Percentiles rank a stretch among this genome's conserved stretches.
Conservation (phyloP, 2,888 invertebrate species). For the Hirtodrosophila histrioides region DNA sequence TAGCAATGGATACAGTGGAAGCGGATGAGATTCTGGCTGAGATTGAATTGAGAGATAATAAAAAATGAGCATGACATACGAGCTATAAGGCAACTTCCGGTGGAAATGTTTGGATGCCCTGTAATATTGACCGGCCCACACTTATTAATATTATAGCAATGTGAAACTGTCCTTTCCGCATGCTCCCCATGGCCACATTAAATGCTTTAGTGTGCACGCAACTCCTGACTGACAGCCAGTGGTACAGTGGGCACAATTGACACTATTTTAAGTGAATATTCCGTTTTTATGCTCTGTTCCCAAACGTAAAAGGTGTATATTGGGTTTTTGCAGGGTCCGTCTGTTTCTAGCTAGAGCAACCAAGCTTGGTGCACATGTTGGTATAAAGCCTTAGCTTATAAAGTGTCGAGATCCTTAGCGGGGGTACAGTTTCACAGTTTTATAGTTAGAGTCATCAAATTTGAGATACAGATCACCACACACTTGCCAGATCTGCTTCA, state of each 20-base stretch:
- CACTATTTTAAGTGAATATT: no score
- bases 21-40: constrained; percentile 30
- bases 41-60: constrained; percentile 71
- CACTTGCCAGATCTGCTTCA: no score
- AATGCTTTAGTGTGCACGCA: constrained; percentile 54
- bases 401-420: no score
- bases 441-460: no score
- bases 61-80: constrained; percentile 46
- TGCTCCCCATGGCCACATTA: constrained; percentile 69
- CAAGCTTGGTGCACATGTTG: no score
- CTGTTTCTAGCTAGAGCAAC: no score
- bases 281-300: no score
- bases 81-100: constrained; percentile 51
- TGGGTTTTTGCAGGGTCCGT: no score
- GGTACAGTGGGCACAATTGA: background rate
- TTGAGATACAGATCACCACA: no score
- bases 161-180: constrained; percentile 55
- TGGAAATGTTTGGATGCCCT: constrained; percentile 47
- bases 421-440: no score
- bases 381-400: no score
- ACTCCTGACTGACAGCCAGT: constrained; percentile 29
- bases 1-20: constrained; percentile 8
- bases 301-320: no score
- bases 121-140: constrained; percentile 64
- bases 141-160: constrained; percentile 75